Percentiles rank a stretch among this genome's conserved stretches.
phyloP scores from a whole-genome alignment of 2,113 vertebrate species.

The Murina feae region DNA sequence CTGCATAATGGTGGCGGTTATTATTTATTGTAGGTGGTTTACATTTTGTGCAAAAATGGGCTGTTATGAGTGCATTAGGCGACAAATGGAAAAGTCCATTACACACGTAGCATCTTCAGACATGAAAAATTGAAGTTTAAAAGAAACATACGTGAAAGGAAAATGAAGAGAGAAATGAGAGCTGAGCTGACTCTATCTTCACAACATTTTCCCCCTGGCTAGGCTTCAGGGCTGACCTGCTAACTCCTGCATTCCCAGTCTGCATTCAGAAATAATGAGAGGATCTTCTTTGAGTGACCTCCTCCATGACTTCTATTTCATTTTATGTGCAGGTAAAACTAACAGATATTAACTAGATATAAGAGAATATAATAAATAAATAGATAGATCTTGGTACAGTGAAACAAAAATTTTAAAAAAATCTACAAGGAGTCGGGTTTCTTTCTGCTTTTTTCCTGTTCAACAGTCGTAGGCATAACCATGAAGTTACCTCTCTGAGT shows the following conservation, averaged over 20 bases:
- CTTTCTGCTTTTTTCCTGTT: not conserved
- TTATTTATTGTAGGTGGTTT: constrained; percentile 19
- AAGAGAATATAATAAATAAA: not conserved
- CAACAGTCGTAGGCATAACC: not conserved
- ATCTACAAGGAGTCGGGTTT: not conserved
- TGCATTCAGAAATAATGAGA: not conserved
- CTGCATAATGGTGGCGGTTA: not conserved
- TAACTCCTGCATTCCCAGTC: not conserved
- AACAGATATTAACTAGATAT: not conserved
- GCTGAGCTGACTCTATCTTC: not conserved
- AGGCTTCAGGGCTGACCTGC: not conserved
- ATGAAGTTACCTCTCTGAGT: not conserved
- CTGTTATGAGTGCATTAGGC: not conserved
- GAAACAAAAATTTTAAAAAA: not conserved
- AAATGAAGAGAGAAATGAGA: not conserved
- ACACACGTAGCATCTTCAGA: not conserved
- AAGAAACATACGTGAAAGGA: not conserved
- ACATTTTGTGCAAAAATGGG: not conserved
- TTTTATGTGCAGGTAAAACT: not conserved
- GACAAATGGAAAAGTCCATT: constrained; percentile 8
- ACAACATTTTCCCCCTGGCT: not conserved
- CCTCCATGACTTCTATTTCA: not conserved
- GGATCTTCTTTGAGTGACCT: not conserved
- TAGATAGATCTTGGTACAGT: fast-evolving
- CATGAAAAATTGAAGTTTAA: not conserved